Evolutionary conservation across 1,140 invertebrate species (phyloP).

Genomic region (Macrotrachela quadricornifera): DNA sequence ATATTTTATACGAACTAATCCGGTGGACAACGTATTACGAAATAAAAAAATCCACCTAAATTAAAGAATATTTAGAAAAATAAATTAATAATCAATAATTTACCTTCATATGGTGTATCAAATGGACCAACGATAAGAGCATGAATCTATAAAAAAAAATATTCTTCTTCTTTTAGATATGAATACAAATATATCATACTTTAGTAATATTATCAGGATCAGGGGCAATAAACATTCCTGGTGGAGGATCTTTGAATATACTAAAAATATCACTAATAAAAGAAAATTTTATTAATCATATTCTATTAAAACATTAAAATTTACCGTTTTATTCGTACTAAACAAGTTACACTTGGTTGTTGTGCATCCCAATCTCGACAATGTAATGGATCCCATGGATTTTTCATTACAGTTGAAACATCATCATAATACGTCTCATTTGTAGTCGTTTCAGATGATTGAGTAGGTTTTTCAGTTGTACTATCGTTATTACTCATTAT

Average conservation of each 20-base stretch:
- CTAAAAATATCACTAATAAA: not conserved
- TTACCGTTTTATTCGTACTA: too few relatives aligned
- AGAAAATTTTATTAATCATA: not conserved
- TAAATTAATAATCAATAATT: too few relatives aligned
- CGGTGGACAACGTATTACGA: slow-evolving; percentile 36
- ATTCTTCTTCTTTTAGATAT: slow-evolving; percentile 9
- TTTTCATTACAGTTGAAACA: too few relatives aligned
- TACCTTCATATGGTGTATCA: slow-evolving; percentile 41
- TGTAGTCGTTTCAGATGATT: too few relatives aligned
- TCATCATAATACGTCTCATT: too few relatives aligned
- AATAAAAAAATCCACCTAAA: slow-evolving; percentile 40
- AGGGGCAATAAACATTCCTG: slow-evolving; percentile 37
- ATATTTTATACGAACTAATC: slow-evolving; percentile 24
- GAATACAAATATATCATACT: slow-evolving; percentile 14
- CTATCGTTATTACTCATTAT: too few relatives aligned
- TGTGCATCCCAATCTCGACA: too few relatives aligned
- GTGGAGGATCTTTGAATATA: slow-evolving; percentile 37
- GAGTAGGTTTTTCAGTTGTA: too few relatives aligned
- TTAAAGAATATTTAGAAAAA: too few relatives aligned
- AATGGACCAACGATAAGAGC: slow-evolving; percentile 41
- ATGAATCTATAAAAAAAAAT: slow-evolving; percentile 28
- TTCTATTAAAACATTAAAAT: too few relatives aligned
- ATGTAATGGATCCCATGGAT: too few relatives aligned
- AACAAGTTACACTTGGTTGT: too few relatives aligned
- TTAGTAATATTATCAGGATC: slow-evolving; percentile 36